Conservation (phyloP, 2,797 vertebrate species). For the Sebastes ruberrimus region DNA sequence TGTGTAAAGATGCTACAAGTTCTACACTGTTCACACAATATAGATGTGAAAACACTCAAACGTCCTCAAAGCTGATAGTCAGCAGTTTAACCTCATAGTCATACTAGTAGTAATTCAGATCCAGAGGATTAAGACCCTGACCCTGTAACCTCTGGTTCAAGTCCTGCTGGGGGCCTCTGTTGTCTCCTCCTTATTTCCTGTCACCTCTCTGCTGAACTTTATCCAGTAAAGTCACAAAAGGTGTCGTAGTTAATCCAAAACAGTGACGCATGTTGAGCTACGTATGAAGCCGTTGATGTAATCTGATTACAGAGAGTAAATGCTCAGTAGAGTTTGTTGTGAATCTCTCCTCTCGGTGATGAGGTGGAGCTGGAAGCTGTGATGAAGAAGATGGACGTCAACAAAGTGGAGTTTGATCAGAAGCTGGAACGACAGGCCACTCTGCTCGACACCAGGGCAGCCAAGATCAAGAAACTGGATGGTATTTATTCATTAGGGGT, state of each 20-base stretch:
- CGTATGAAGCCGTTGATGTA: not conserved
- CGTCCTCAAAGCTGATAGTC: too few relatives aligned
- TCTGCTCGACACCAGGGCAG: conserved; percentile 86
- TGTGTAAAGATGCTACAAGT: too few relatives aligned
- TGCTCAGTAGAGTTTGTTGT: not conserved
- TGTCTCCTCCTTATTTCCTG: not conserved
- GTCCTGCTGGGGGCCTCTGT: not conserved
- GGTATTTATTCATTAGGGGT: conserved; percentile 61
- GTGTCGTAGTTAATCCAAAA: accelerated
- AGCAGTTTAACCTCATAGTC: too few relatives aligned
- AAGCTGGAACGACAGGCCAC: conserved; percentile 85
- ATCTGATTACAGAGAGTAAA: not conserved
- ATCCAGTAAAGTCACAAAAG: not conserved
- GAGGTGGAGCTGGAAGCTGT: conserved; percentile 89
- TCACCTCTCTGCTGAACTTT: not conserved
- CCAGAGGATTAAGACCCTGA: not conserved
- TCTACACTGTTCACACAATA: too few relatives aligned
- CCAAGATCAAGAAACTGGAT: conserved; percentile 91
- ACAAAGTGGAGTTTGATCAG: conserved; percentile 82
- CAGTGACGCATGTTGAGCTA: not conserved
- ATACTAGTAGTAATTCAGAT: too few relatives aligned
- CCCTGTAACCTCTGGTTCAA: not conserved
- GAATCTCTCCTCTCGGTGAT: not conserved
- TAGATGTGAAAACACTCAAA: too few relatives aligned
- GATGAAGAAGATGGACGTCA: conserved; percentile 82